These are phyloP conservation scores for Antigone vipio DNA, from an alignment of 2,113 vertebrate genomes.

Conservation along the genomic window DNA sequence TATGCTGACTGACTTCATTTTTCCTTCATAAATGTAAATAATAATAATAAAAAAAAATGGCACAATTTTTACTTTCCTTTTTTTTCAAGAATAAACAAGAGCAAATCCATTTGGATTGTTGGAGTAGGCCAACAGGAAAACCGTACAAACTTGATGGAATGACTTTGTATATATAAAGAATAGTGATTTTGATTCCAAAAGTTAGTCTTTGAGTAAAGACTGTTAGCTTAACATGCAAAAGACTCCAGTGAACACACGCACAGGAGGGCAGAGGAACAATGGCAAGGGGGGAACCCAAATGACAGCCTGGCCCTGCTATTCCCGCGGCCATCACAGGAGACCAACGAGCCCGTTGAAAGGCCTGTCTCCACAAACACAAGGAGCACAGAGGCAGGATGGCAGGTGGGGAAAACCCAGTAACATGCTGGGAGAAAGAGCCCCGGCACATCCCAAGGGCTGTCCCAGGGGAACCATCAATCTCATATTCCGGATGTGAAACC, in stretches of 20 bases:
- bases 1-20: neutral
- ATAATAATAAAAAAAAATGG: neutral
- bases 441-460: neutral
- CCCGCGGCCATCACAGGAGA: neutral
- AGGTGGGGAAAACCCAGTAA: neutral
- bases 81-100: neutral
- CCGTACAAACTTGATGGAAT: neutral
- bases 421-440: neutral
- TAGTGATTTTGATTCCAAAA: neutral
- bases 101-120: neutral
- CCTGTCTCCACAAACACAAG: neutral
- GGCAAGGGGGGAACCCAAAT: neutral
- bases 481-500: fast-evolving
- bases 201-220: neutral
- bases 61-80: neutral
- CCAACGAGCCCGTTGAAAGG: neutral
- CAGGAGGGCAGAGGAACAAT: neutral
- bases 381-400: neutral
- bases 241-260: neutral
- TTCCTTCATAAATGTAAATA: neutral
- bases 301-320: neutral
- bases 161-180: neutral
- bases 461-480: neutral
- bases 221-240: neutral
- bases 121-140: neutral